Evolutionary conservation across 37 sponge, comb jelly and placozoan species (phyloP).

Genomic region (Haliclona indistincta): DNA sequence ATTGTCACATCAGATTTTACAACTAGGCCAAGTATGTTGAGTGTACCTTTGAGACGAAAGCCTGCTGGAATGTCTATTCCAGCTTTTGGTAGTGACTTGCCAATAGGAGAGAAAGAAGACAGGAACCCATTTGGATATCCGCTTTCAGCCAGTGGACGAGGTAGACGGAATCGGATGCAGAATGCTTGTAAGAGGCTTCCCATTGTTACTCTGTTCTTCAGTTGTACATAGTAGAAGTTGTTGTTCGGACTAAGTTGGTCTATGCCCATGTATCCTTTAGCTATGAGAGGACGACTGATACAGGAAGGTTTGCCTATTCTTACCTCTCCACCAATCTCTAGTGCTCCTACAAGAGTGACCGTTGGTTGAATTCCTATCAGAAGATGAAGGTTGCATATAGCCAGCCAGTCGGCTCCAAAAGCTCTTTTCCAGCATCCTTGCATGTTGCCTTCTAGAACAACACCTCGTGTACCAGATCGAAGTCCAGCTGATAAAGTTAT

Average conservation of each 20-base stretch:
- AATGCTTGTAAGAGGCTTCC: constrained; percentile 24
- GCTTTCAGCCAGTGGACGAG: constrained; percentile 21
- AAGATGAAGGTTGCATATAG: constrained; percentile 13
- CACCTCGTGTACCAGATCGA: neutral
- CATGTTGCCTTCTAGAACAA: constrained; percentile 28
- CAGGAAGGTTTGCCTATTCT: constrained; percentile 9
- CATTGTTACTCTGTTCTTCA: constrained; percentile 6
- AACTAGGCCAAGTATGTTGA: constrained; percentile 33
- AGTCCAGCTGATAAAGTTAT: constrained; percentile 19
- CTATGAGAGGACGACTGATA: constrained; percentile 6
- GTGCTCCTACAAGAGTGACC: too few relatives aligned
- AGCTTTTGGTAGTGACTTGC: constrained; percentile 1
- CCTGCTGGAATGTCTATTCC: constrained; percentile 19
- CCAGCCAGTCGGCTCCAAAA: constrained; percentile 11
- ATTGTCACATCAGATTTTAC: constrained; percentile 6
- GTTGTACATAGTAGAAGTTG: constrained; percentile 34
- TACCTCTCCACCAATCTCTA: constrained; percentile 23
- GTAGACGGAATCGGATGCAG: too few relatives aligned
- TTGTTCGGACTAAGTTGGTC: neutral
- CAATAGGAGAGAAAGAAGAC: constrained; percentile 10
- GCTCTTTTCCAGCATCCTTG: too few relatives aligned
- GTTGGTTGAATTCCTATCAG: constrained; percentile 14
- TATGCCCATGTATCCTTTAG: constrained; percentile 16
- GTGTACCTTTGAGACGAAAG: constrained; percentile 17
- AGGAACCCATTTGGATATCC: constrained; percentile 35